Percentiles rank a stretch among this genome's conserved stretches.
Conservation (phyloP, 2,113 vertebrate genomes). For the Ammodytes marinus region DNA sequence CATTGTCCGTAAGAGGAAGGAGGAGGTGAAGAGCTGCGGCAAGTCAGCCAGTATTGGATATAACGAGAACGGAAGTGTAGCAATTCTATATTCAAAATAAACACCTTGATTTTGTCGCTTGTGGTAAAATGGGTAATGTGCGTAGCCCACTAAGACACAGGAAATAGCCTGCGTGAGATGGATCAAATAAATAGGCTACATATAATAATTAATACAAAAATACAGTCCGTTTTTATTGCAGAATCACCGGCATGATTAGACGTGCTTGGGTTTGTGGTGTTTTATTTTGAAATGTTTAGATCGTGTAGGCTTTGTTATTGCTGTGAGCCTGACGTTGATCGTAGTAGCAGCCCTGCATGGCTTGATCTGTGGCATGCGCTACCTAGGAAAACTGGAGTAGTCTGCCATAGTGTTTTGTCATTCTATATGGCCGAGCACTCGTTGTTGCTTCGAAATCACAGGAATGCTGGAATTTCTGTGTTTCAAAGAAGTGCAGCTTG, state of each 20-base stretch:
- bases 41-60: constrained; percentile 45
- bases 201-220: neutral
- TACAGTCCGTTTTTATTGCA: fast-evolving
- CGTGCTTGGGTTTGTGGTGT: fast-evolving
- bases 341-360: constrained; percentile 34
- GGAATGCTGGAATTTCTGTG: neutral
- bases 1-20: constrained; percentile 75
- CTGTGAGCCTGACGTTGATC: constrained; percentile 4
- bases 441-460: neutral
- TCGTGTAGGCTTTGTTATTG: neutral
- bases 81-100: constrained; percentile 25
- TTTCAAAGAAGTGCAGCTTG: neutral
- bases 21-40: constrained; percentile 63
- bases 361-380: constrained; percentile 3
- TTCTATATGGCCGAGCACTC: neutral
- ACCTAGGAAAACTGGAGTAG: constrained; percentile 23
- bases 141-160: too few species aligned
- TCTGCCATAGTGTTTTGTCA: neutral
- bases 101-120: fast-evolving
- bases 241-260: fast-evolving
- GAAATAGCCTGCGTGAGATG: too few species aligned
- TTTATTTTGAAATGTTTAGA: constrained; percentile 52
- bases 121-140: fast-evolving
- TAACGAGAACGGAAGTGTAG: constrained; percentile 38
- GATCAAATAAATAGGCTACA: too few species aligned